phyloP scores from a whole-genome alignment of 2,797 vertebrate species.

The Uromys caudimaculatus region DNA sequence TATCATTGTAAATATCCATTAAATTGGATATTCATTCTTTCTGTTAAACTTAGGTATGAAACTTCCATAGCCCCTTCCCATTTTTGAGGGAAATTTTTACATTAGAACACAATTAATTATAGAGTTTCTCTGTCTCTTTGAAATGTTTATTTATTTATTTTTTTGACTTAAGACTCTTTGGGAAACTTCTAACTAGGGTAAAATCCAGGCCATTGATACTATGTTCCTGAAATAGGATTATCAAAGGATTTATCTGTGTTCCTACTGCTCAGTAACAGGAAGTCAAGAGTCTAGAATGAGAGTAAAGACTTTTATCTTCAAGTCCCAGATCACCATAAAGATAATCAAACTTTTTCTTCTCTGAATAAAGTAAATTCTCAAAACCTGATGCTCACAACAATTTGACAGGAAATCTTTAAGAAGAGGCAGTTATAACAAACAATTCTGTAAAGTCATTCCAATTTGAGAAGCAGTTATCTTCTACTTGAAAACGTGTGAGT shows the following conservation, averaged over 20 bases:
- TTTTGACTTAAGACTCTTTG: background rate
- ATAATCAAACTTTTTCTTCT: background rate
- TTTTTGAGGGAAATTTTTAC: background rate
- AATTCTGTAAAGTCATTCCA: background rate
- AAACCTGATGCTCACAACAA: background rate
- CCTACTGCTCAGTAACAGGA: background rate
- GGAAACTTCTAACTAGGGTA: background rate
- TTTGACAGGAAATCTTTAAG: background rate
- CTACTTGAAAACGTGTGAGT: background rate
- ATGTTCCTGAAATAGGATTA: background rate
- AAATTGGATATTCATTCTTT: background rate
- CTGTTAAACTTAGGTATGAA: background rate
- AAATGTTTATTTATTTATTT: background rate
- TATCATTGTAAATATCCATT: background rate
- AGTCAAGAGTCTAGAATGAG: background rate
- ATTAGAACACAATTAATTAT: background rate
- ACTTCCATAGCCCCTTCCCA: background rate
- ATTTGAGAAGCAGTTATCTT: background rate
- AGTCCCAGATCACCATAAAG: background rate
- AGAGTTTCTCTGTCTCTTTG: background rate
- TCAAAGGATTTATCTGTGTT: background rate
- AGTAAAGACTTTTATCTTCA: background rate
- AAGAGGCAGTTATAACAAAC: background rate
- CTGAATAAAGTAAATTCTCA: background rate
- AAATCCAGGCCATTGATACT: background rate